Evolutionary conservation across 2,113 vertebrate genomes (phyloP), one percentile per base, ranked within the genome.

Genomic region (Anthoscopus minutus): DNA sequence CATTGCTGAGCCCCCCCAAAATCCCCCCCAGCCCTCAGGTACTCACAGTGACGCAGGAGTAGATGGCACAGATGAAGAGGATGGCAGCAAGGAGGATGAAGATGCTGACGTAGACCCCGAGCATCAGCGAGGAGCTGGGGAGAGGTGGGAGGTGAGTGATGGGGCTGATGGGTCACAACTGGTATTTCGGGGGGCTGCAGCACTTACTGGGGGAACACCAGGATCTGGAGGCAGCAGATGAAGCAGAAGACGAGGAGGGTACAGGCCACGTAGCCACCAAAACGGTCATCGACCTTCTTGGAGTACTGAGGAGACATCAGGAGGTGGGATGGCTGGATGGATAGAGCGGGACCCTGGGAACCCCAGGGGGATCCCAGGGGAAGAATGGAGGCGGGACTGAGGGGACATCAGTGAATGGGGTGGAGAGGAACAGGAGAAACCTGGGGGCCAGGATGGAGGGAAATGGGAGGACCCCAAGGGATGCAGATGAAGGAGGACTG

Each of bases 191-290:
- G 40, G 61, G 10, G 44, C 18, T 35, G 22, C 1, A 1, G 37
- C 27, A 98, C 99, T 99, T 95, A 99, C 99, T 98, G 98, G 91
- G 99, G 99, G 96, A 99, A 99, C 93, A 99, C 83, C 81, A 99
- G 97, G 50, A 99, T 98, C 97, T 99, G 99, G 96, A 99, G 99
- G 96, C 99, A 98, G 95, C 98, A 99, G 97, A 99, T 98, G 97
- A 99, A 99, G 95, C 98, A 99, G 98, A 99, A 99, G 76, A 99
- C 99, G 6, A 99, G 97, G 38, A 99, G 96, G 58, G 99, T 98
- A 74, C 99, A 99, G 96, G 99, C 99, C 44, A 99, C 98, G 1
- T 99, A 99, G 92, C 98, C 98, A 82, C 98, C 99, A 3, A 99
- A 99, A 45, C 99, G 98, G 85, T 99, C 98, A 2, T 99, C 99